Conservation (phyloP, 2,113 vertebrate species). For the Motacilla tschutschensis region DNA sequence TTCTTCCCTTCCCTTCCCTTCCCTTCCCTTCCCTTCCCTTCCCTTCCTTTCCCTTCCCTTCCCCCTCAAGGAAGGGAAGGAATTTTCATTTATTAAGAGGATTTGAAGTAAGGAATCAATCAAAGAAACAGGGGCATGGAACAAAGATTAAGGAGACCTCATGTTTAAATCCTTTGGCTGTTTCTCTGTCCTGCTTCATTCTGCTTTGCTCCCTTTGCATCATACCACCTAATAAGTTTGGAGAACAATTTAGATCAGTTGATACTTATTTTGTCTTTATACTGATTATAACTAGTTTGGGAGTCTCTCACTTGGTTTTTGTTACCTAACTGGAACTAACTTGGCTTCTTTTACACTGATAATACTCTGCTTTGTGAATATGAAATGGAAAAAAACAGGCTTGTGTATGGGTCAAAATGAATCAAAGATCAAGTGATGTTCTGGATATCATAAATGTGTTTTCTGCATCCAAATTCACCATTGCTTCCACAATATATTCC, state of each 20-base stretch:
- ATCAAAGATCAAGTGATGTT: not conserved
- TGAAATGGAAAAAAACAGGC: not conserved
- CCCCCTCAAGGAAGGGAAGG: not conserved
- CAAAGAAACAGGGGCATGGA: not conserved
- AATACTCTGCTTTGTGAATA: not conserved
- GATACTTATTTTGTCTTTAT: not conserved
- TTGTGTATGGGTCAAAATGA: not conserved
- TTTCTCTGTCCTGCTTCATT: not conserved
- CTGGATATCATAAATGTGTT: not conserved
- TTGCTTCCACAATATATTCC: not conserved
- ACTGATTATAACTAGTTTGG: not conserved
- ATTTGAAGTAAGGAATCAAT: not conserved
- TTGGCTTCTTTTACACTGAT: not conserved
- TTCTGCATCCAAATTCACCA: not conserved
- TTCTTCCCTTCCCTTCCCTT: not conserved
- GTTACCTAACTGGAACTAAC: not conserved
- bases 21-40: not conserved
- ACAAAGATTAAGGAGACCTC: not conserved
- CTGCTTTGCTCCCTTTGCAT: not conserved
- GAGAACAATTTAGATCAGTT: not conserved
- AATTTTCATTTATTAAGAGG: not conserved
- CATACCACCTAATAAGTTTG: not conserved
- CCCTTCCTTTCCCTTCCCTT: accelerated
- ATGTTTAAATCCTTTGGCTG: not conserved
- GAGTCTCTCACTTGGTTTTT: not conserved